Evolutionary conservation across 1,140 invertebrate genomes (phyloP).

Genomic region (Scaptomyza montana): DNA sequence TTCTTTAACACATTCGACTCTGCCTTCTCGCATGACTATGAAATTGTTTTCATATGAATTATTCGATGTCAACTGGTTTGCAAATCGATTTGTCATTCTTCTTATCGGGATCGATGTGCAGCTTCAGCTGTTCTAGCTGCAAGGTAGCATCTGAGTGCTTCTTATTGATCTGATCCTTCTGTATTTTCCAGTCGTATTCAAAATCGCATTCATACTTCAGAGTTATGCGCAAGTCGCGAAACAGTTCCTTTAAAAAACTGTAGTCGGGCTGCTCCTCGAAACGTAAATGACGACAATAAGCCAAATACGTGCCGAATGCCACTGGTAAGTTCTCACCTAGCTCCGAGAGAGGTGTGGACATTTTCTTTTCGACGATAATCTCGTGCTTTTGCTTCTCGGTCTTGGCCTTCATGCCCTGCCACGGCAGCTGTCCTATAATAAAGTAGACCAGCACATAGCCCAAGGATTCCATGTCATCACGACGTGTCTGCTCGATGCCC

Average conservation of each 20-base stretch:
- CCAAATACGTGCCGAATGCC: constrained; percentile 92
- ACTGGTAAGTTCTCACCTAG: constrained; percentile 96
- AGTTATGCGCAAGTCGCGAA: constrained; percentile 96
- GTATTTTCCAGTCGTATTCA: constrained; percentile 99
- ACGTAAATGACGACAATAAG: constrained; percentile 96
- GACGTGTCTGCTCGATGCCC: constrained; percentile 94
- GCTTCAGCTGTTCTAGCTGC: not conserved
- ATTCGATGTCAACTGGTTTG: too few relatives aligned
- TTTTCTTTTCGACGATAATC: constrained; percentile 98
- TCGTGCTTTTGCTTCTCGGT: constrained; percentile 99
- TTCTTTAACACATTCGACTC: too few relatives aligned
- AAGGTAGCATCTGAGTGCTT: not conserved
- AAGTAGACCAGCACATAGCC: constrained; percentile 99
- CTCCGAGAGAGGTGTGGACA: constrained; percentile 97
- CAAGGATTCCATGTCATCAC: constrained; percentile 98
- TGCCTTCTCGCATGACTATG: too few relatives aligned
- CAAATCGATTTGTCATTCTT: too few relatives aligned
- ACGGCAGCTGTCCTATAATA: constrained; percentile 95
- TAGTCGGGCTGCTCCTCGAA: constrained; percentile 99
- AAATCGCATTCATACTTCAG: constrained; percentile 99
- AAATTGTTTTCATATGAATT: too few relatives aligned
- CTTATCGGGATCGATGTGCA: not conserved
- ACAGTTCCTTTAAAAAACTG: constrained; percentile 97
- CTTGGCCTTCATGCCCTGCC: constrained; percentile 96
- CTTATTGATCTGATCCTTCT: constrained; percentile 93